Conservation (phyloP, 2,797 vertebrate genomes). For the Galaxias olidus region DNA sequence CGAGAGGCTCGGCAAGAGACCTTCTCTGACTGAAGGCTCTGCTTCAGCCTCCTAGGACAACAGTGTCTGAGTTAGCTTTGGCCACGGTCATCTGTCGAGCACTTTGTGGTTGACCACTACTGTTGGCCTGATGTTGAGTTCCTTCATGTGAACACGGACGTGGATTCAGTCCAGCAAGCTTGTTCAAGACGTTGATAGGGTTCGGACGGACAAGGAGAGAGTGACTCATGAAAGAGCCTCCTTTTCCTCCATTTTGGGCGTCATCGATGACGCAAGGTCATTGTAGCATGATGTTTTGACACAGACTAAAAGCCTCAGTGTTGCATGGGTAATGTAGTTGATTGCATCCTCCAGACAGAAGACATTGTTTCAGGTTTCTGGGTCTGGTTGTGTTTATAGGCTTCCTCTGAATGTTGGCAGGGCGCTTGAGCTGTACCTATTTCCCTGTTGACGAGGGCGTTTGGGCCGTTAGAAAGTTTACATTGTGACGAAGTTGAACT, state of each 20-base stretch:
- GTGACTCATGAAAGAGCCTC: not conserved
- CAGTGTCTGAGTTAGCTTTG: not conserved
- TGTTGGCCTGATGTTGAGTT: slow-evolving; percentile 14
- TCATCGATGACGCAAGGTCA: not conserved
- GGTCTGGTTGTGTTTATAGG: slow-evolving; percentile 31
- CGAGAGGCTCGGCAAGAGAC: too few relatives aligned
- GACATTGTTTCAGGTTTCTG: slow-evolving; percentile 33
- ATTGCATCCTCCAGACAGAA: slow-evolving; percentile 29
- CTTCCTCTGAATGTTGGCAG: slow-evolving; percentile 33
- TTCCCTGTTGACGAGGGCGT: slow-evolving; percentile 28
- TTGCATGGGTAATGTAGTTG: slow-evolving; percentile 26
- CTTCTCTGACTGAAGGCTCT: not conserved
- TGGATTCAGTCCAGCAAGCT: too few relatives aligned
- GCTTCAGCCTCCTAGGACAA: slow-evolving; percentile 17
- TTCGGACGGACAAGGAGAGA: slow-evolving; percentile 1
- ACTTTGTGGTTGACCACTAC: slow-evolving; percentile 21
- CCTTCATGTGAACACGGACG: not conserved
- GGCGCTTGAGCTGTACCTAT: slow-evolving; percentile 19
- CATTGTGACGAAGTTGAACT: too few relatives aligned
- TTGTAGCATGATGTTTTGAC: slow-evolving; percentile 7
- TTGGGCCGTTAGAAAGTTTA: slow-evolving; percentile 13
- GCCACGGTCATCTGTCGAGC: slow-evolving; percentile 23
- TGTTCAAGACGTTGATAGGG: not conserved
- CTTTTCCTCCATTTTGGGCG: not conserved
- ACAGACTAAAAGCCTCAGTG: slow-evolving; percentile 11